Conservation (phyloP, 2,888 invertebrate genomes). For the Hirtodrosophila duncani region DNA sequence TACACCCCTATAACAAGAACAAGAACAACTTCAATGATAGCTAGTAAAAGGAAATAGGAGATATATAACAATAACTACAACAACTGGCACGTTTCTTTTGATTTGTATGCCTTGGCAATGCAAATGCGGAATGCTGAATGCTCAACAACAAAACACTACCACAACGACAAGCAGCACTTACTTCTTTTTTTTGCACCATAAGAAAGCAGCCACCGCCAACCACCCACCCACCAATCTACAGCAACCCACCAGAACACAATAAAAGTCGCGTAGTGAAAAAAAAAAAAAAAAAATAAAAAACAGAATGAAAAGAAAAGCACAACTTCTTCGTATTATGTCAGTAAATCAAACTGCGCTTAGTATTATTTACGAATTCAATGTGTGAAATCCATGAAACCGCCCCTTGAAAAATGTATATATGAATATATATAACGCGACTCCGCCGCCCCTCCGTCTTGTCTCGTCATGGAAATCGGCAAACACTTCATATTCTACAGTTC, state of each 20-base stretch:
- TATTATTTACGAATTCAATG: constrained; percentile 13
- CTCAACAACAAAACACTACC: constrained; percentile 27
- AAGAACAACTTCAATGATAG: constrained; percentile 10
- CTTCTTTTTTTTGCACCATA: not conserved
- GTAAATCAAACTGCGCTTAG: constrained; percentile 63
- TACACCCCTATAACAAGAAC: constrained; percentile 1
- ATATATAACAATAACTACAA: constrained; percentile 9
- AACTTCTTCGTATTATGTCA: constrained; percentile 71
- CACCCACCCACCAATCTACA: constrained; percentile 14
- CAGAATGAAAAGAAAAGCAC: constrained; percentile 4
- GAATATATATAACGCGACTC: constrained; percentile 38
- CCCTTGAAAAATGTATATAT: constrained; percentile 3
- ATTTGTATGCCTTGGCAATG: constrained; percentile 57
- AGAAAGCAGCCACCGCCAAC: not conserved
- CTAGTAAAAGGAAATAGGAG: constrained; percentile 3
- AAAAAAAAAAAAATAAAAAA: constrained; percentile 6
- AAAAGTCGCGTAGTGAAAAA: constrained; percentile 19
- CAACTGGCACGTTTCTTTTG: constrained; percentile 44
- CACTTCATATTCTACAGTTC: no score
- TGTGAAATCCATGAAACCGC: constrained; percentile 11
- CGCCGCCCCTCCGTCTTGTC: constrained; percentile 41
- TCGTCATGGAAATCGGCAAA: constrained; percentile 3
- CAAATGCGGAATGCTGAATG: constrained; percentile 25
- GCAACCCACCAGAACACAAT: constrained; percentile 13
- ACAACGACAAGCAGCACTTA: constrained; percentile 24